phyloP scores from a whole-genome alignment of 2,888 invertebrate species.

The Teleiodes luculella region DNA sequence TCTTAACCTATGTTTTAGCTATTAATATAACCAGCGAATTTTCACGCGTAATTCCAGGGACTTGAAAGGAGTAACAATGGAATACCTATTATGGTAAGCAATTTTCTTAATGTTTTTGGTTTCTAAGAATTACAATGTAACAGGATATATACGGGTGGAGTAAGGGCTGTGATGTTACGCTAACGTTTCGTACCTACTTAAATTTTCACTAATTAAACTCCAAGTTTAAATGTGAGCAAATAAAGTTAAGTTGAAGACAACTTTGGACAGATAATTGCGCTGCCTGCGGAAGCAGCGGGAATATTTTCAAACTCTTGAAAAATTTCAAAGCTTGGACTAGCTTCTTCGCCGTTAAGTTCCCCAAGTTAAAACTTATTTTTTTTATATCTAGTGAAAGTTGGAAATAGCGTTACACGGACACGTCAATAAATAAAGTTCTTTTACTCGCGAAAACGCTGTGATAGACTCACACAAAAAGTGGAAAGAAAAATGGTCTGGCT shows the following conservation, averaged over 20 bases:
- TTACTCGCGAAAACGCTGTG: background rate
- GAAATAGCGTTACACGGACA: constrained; percentile 1
- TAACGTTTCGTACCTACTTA: constrained; percentile 8
- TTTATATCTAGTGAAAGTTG: constrained; percentile 7
- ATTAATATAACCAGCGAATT: too few species aligned
- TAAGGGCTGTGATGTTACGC: too few species aligned
- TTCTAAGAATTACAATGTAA: background rate
- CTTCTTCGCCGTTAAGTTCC: constrained; percentile 7
- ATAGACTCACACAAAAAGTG: background rate
- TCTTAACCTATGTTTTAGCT: too few species aligned
- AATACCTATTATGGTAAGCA: too few species aligned
- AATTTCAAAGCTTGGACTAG: constrained; percentile 7
- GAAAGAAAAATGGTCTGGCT: background rate
- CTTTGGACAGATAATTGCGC: constrained; percentile 17
- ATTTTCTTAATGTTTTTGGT: background rate
- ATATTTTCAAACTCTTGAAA: constrained; percentile 12
- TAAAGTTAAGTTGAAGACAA: constrained; percentile 14
- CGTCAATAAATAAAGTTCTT: background rate
- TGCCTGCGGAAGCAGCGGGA: background rate
- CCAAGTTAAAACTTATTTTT: constrained; percentile 2
- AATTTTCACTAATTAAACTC: constrained; percentile 17
- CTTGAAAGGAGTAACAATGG: too few species aligned
- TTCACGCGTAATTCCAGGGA: too few species aligned
- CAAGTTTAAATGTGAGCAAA: constrained; percentile 15
- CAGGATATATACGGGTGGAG: too few species aligned